Base-by-base conservation (phyloP, 2,888 invertebrate genomes). In the Marasmarcha lunaedactyla region DNA sequence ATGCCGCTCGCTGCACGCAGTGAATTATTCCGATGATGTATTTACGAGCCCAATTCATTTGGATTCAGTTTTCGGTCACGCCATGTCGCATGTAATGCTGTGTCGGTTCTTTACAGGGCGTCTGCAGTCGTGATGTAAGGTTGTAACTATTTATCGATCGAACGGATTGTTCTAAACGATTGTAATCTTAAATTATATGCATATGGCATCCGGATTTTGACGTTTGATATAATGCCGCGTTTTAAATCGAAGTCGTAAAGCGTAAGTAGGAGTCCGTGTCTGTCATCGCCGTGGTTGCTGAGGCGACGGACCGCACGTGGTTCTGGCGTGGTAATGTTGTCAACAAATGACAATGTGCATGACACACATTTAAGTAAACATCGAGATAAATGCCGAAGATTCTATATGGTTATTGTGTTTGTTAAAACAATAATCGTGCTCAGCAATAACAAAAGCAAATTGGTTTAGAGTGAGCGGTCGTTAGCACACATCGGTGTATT, bases 61-160 rank as follows among this genome's bases (percentile, higher is more conserved):
- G 57, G 63, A 67, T 71, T 74, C 66, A 68, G 70, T 74, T 71
- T 73, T 73, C 67, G 69, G 81, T 79, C 83, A 83, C 79, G 81
- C 79, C 64, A 83, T 73, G 71, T 81, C 77, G 83, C 83, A 81
- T 81, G 81, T 60, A 61, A 66, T 59, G 63, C 54, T 66, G 63
- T 68, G 71, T 70, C 71, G 70, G 77, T 74, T 66, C 68, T 71
- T 71, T 72, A 77, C 73, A 65, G 65, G 66, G 59, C 65, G 58
- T 65, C 69, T 62, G 61, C 59, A 48, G 59, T 62, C 60, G 61
- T 67, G 60, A 67, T 68, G 68, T 66, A 59, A 54, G 54, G 50
- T 57, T 56, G 49, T 65, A 68, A 62, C 64, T 66, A 63, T 59
- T 55, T 55, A 55, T 50, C 46, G 44, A 54, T 51, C 49, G 42